A percentile compares a stretch with the other conserved stretches of the same genome.
Conservation (phyloP, 2,888 invertebrate genomes). For the Drosophila macrospina region DNA sequence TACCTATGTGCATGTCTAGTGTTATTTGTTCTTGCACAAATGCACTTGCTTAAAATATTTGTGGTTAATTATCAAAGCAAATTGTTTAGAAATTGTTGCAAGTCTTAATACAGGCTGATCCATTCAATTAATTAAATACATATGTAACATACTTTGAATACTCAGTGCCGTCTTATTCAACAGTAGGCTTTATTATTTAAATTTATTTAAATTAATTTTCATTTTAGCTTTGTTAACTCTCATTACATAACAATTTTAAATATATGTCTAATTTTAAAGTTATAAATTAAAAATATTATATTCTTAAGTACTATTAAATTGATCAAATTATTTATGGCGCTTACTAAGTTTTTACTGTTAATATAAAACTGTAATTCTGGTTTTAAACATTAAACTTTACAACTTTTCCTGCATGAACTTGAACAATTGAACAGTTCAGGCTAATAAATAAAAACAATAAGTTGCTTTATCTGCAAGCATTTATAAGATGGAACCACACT, state of each 20-base stretch:
- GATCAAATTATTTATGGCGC: neutral
- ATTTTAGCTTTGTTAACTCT: too few relatives aligned
- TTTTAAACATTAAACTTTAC: too few relatives aligned
- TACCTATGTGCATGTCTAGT: conserved; percentile 26
- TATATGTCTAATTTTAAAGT: too few relatives aligned
- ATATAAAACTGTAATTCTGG: too few relatives aligned
- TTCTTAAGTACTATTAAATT: neutral
- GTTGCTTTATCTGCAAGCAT: neutral
- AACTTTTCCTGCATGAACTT: too few relatives aligned
- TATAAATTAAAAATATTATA: neutral
- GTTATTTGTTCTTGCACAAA: conserved; percentile 68
- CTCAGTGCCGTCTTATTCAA: too few relatives aligned
- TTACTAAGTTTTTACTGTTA: too few relatives aligned
- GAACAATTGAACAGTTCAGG: too few relatives aligned
- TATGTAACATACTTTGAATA: too few relatives aligned
- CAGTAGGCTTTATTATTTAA: too few relatives aligned
- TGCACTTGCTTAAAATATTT: conserved; percentile 69
- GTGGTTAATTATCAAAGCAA: conserved; percentile 60
- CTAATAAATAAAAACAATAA: neutral
- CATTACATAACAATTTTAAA: too few relatives aligned
- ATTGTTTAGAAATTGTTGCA: conserved; percentile 59
- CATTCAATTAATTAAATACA: neutral
- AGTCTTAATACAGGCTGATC: conserved; percentile 44
- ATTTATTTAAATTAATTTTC: too few relatives aligned
- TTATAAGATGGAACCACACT: neutral